phyloP scores from a whole-genome alignment of 2,113 vertebrate genomes.

The Bagarius yarrelli region DNA sequence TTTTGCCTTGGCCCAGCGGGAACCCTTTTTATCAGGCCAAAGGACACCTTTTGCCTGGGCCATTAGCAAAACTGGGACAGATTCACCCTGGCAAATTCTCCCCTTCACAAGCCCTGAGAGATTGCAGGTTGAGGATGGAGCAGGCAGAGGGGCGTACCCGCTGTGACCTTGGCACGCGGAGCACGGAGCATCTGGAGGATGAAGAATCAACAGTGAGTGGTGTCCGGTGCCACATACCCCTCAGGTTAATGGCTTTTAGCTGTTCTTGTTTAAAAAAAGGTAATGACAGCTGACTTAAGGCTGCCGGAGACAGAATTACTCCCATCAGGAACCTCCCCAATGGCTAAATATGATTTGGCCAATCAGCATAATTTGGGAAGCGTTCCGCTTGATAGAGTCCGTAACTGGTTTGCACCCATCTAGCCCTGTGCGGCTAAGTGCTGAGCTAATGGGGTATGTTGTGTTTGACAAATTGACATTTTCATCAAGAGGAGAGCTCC shows the following conservation, averaged over 20 bases:
- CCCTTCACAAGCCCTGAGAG: slow-evolving; percentile 46
- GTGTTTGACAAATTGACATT: slow-evolving; percentile 63
- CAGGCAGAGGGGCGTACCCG: slow-evolving; percentile 20
- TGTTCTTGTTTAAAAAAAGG: slow-evolving; percentile 52
- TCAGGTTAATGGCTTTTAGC: slow-evolving; percentile 69
- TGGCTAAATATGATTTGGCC: slow-evolving; percentile 71
- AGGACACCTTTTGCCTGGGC: slow-evolving; percentile 61
- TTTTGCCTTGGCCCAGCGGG: slow-evolving; percentile 57
- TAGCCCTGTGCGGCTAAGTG: slow-evolving; percentile 58
- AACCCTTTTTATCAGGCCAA: slow-evolving; percentile 62
- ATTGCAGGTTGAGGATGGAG: slow-evolving; percentile 36
- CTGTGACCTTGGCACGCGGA: slow-evolving; percentile 53
- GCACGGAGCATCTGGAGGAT: slow-evolving; percentile 34
- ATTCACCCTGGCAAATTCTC: slow-evolving; percentile 56
- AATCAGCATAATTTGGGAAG: slow-evolving; percentile 73
- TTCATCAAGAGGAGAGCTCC: slow-evolving; percentile 49
- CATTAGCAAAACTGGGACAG: slow-evolving; percentile 63
- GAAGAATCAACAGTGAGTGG: slow-evolving; percentile 38
- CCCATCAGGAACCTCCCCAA: slow-evolving; percentile 66
- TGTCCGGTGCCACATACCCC: slow-evolving; percentile 26
- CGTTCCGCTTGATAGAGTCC: slow-evolving; percentile 69
- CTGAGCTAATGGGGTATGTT: slow-evolving; percentile 48
- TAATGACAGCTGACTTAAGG: slow-evolving; percentile 52
- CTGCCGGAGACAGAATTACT: slow-evolving; percentile 65
- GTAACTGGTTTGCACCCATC: slow-evolving; percentile 73